Conservation (phyloP, 1,140 invertebrate genomes). For the Alviniconcha marisindica region DNA sequence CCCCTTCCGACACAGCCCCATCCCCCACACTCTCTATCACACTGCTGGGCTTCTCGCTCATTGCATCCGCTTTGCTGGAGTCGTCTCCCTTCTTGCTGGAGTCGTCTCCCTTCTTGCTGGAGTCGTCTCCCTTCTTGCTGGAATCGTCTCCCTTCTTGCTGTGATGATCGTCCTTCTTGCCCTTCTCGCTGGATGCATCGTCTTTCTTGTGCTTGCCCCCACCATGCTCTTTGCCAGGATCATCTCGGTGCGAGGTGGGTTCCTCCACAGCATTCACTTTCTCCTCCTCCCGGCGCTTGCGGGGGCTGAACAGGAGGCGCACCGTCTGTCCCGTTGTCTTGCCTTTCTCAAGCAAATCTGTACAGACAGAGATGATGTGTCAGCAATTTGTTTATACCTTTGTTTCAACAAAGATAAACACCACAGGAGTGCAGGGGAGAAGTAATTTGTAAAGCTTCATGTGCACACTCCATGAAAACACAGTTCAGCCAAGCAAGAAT, state of each 20-base stretch:
- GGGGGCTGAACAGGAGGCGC: slow-evolving; percentile 63
- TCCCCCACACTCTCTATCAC: neutral
- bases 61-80: slow-evolving; percentile 37
- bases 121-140: neutral
- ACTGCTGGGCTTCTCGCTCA: slow-evolving; percentile 36
- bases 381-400: too few relatives aligned
- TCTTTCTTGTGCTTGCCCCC: neutral
- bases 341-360: slow-evolving; percentile 72
- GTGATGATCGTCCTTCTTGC: slow-evolving; percentile 36
- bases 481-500: too few relatives aligned
- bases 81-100: slow-evolving; percentile 37
- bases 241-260: neutral
- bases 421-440: too few relatives aligned
- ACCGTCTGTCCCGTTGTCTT: slow-evolving; percentile 69
- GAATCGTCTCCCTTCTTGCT: neutral
- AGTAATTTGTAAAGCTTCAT: too few relatives aligned
- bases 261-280: slow-evolving; percentile 37
- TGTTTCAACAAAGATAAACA: too few relatives aligned
- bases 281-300: slow-evolving; percentile 57
- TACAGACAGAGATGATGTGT: too few relatives aligned
- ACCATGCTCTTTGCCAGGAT: slow-evolving; percentile 11
- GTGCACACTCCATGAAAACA: too few relatives aligned
- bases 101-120: slow-evolving; percentile 1
- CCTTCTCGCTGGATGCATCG: neutral
- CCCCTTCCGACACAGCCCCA: slow-evolving; percentile 19